phyloP scores from a whole-genome alignment of 1,140 invertebrate genomes.

The Drosophila ercepeae region DNA sequence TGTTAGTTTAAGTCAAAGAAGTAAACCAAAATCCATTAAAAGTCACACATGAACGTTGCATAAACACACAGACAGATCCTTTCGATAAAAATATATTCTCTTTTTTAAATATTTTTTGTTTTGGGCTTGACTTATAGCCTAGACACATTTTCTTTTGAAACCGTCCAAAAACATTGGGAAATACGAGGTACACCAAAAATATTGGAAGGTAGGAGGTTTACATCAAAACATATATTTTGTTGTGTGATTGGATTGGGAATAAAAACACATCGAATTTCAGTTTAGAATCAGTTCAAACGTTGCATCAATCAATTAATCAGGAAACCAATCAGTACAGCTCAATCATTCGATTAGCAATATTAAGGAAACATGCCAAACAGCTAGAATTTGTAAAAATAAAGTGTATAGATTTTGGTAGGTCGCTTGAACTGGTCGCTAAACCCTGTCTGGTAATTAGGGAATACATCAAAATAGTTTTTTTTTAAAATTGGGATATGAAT shows the following conservation, averaged over 20 bases:
- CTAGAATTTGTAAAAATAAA: conserved; percentile 22
- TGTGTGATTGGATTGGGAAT: conserved; percentile 5
- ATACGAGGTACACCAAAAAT: conserved; percentile 49
- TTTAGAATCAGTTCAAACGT: conserved; percentile 75
- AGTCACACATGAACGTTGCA: conserved; percentile 83
- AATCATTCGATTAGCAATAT: conserved; percentile 65
- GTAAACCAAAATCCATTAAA: conserved; percentile 41
- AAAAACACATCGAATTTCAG: conserved; percentile 41
- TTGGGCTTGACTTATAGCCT: conserved; percentile 18
- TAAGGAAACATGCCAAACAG: conserved; percentile 69
- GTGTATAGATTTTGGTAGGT: conserved; percentile 46
- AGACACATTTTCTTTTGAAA: conserved; percentile 48
- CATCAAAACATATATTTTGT: conserved; percentile 63
- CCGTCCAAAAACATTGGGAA: conserved; percentile 23
- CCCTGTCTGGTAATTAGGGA: conserved; percentile 8
- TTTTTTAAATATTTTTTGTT: conserved; percentile 11
- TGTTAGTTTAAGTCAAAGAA: conserved; percentile 35
- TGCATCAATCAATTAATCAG: conserved; percentile 57
- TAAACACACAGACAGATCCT: conserved; percentile 68
- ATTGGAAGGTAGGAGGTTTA: conserved; percentile 31
- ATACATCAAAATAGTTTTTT: conserved; percentile 5
- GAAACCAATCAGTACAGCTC: conserved; percentile 56
- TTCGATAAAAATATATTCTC: not conserved
- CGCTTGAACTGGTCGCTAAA: conserved; percentile 69
- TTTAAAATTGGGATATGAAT: not conserved